These are phyloP conservation scores for Schrankia costaestrigalis DNA, from an alignment of 2,888 invertebrate species.

Conservation along the genomic window DNA sequence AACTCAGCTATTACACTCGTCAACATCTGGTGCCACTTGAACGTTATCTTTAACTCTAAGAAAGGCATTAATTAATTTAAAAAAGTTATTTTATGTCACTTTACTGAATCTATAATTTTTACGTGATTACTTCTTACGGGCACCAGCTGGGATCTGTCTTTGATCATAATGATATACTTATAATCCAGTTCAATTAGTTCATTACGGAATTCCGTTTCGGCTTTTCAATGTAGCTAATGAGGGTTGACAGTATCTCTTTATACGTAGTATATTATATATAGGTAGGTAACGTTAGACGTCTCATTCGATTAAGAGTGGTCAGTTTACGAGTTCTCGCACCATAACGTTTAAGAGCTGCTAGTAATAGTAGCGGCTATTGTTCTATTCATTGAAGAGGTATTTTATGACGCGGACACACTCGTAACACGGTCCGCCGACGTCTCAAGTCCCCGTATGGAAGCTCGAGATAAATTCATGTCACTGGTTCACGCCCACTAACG, in stretches of 20 bases:
- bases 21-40: slow-evolving; percentile 69
- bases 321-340: slow-evolving; percentile 38
- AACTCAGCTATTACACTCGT: slow-evolving; percentile 67
- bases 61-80: slow-evolving; percentile 62
- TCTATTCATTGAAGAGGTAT: slow-evolving; percentile 63
- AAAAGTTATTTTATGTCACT: slow-evolving; percentile 40
- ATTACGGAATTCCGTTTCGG: background rate
- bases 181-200: background rate
- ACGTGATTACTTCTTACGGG: slow-evolving; percentile 8
- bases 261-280: slow-evolving; percentile 1
- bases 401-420: slow-evolving; percentile 57
- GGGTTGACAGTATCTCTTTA: too few species aligned
- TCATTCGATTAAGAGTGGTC: slow-evolving; percentile 23
- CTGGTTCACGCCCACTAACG: slow-evolving; percentile 56
- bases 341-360: slow-evolving; percentile 36
- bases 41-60: slow-evolving; percentile 61
- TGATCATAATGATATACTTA: background rate
- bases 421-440: slow-evolving; percentile 30
- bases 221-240: too few species aligned
- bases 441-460: slow-evolving; percentile 46
- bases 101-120: slow-evolving; percentile 13
- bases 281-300: slow-evolving; percentile 1
- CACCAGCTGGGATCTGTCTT: background rate
- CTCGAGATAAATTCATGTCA: slow-evolving; percentile 58
- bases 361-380: slow-evolving; percentile 34